Evolutionary conservation across 37 sponge, comb jelly and placozoan genomes (phyloP), one percentile per base, ranked within the genome.

Genomic region (Halichondria panicea): DNA sequence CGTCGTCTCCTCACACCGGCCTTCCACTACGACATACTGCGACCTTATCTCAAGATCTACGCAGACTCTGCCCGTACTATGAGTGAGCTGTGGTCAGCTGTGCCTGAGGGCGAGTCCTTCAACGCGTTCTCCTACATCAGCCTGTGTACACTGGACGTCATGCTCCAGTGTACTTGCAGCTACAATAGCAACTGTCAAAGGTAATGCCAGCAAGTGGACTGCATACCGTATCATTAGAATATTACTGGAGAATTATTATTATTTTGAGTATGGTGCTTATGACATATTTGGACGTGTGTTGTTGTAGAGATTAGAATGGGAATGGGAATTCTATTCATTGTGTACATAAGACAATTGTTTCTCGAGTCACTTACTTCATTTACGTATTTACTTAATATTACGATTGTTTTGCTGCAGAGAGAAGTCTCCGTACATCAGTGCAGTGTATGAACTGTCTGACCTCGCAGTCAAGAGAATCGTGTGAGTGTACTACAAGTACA

Each of bases 11-110:
- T 93, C 46, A 90, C 94, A 18, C 91, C 94, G 21, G 86, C 91
- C 53, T 93, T 93, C 76, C 94, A 93, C 71, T 90, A 82, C 73
- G 94, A 86, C 62, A 82, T 93, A 43, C 76, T 93, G 41, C 74
- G 77, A 30, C 85, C 90, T 3, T 93, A 93, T 62, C 32, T 89
- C 6, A 61, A 53, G 11, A 71, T 93, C 24, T 90, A 80, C 38
- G 57, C 63, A 38, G 74, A 81, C 5, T 34, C 70, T 43, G 54
- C 79, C 18, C 59, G 65, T 25, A 43, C 70, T 32, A 55, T 86
- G 19, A 63, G 81, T 53, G 43, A 55, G 22, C 57, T 44, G 54
- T 84, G 84, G 84, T 52, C 60, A 0, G 34, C 76, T 38, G 68
- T 63, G 21, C 84, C 77, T 1, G 70, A 84, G 63, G 84, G 84